Conservation (phyloP, 2,888 invertebrate genomes). For the Sialis lutaria region DNA sequence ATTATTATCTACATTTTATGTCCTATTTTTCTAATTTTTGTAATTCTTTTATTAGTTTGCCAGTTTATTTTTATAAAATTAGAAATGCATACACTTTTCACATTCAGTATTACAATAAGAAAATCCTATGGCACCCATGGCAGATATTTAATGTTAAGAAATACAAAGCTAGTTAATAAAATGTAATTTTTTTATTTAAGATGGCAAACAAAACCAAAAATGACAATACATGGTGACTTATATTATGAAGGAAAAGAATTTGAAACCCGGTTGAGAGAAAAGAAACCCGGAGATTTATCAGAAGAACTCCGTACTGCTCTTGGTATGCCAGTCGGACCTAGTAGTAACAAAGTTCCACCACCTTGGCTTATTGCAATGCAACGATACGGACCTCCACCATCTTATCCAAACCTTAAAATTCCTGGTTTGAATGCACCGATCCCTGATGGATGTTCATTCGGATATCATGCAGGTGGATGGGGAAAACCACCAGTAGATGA, state of each 20-base stretch:
- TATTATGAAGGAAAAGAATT: constrained; percentile 99
- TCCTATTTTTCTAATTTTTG: no score
- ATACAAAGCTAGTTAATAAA: not conserved
- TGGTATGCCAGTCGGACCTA: constrained; percentile 97
- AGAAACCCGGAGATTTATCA: constrained; percentile 94
- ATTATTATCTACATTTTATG: no score
- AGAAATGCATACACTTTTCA: no score
- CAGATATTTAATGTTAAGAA: not conserved
- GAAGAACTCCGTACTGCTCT: constrained; percentile 91
- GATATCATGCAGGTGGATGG: constrained; percentile 99
- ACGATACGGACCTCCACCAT: constrained; percentile 96
- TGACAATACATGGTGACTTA: constrained; percentile 97
- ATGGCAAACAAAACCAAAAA: constrained; percentile 97
- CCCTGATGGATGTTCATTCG: constrained; percentile 93
- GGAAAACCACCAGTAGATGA: constrained; percentile 99
- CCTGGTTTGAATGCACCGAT: constrained; percentile 96
- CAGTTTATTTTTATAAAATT: no score
- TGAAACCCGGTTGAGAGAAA: constrained; percentile 92
- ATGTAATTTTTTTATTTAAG: constrained; percentile 24
- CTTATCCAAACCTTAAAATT: constrained; percentile 95
- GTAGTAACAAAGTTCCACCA: constrained; percentile 79
- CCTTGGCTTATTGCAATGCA: constrained; percentile 97
- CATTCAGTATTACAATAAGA: no score
- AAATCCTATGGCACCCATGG: no score
- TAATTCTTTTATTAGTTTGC: no score